These are phyloP conservation scores for Formicarius rufipectus DNA, from an alignment of 2,113 vertebrate genomes.

Conservation along the genomic window DNA sequence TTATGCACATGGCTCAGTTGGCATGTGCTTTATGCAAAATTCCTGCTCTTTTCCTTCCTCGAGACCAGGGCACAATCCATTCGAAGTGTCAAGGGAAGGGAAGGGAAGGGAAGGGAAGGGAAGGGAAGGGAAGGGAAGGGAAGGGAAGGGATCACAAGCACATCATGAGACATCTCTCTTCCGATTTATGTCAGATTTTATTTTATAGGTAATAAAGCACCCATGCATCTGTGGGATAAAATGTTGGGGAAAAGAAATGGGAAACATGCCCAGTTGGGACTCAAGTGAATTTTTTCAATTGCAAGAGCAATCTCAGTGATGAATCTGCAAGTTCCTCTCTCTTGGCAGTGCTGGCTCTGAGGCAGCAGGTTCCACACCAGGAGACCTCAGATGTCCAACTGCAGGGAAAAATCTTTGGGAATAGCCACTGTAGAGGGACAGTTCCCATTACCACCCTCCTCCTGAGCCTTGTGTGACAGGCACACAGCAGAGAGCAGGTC, in stretches of 20 bases:
- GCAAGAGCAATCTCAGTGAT: background rate
- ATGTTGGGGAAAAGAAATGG: background rate
- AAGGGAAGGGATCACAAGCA: background rate
- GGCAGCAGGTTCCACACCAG: rapidly evolving
- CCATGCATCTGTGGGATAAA: background rate
- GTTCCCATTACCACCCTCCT: background rate
- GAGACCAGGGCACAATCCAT: background rate
- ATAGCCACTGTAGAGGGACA: background rate
- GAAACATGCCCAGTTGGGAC: background rate
- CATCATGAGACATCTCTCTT: background rate
- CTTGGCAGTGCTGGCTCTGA: rapidly evolving
- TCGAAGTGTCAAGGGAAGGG: too few species aligned
- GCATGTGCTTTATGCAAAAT: background rate
- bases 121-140: background rate
- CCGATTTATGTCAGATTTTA: background rate
- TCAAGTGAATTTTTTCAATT: background rate
- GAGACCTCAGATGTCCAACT: background rate
- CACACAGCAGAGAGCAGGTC: background rate
- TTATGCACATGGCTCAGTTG: background rate
- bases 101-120: background rate
- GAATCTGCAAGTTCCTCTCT: background rate
- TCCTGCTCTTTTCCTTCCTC: background rate
- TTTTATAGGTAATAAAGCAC: background rate
- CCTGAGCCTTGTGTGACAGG: rapidly evolving
- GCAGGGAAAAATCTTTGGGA: background rate